These are phyloP conservation scores for Drosophila yooni DNA, from an alignment of 2,888 invertebrate genomes.

Conservation along the genomic window DNA sequence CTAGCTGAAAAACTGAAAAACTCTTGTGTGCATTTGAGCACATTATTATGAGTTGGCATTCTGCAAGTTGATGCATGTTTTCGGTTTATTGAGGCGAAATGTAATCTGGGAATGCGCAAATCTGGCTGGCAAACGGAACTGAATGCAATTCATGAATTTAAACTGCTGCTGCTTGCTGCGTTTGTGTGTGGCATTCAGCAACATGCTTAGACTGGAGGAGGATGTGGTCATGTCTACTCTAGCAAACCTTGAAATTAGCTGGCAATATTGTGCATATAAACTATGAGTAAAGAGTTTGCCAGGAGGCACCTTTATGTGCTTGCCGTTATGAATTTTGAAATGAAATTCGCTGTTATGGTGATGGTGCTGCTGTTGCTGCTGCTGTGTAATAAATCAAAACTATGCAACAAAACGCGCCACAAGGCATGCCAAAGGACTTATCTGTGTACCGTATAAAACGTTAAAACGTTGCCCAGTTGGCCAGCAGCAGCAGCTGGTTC, in stretches of 20 bases:
- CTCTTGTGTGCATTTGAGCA: conserved; percentile 26
- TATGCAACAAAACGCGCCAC: conserved; percentile 78
- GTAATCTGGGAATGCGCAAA: conserved; percentile 31
- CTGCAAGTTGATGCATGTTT: conserved; percentile 33
- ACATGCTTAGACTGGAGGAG: conserved; percentile 32
- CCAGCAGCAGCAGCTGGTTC: conserved; percentile 56
- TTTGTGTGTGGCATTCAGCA: conserved; percentile 12
- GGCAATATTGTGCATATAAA: conserved; percentile 48
- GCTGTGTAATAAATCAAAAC: conserved; percentile 76
- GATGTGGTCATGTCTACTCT: not conserved
- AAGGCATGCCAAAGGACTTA: conserved; percentile 77
- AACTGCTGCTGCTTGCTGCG: conserved; percentile 2
- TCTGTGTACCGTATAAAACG: conserved; percentile 69
- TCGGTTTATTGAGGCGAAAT: conserved; percentile 40
- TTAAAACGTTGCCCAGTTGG: conserved; percentile 54
- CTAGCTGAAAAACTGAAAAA: conserved; percentile 6
- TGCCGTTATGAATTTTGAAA: conserved; percentile 74
- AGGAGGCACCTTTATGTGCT: conserved; percentile 55
- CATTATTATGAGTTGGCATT: conserved; percentile 42
- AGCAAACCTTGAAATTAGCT: conserved; percentile 47
- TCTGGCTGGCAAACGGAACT: conserved; percentile 25
- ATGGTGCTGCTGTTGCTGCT: conserved; percentile 33
- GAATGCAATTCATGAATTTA: conserved; percentile 33
- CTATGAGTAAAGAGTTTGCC: conserved; percentile 45
- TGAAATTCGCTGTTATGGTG: conserved; percentile 63